Conservation (phyloP, 2,113 vertebrate species). For the Lepisosteus oculatus region DNA sequence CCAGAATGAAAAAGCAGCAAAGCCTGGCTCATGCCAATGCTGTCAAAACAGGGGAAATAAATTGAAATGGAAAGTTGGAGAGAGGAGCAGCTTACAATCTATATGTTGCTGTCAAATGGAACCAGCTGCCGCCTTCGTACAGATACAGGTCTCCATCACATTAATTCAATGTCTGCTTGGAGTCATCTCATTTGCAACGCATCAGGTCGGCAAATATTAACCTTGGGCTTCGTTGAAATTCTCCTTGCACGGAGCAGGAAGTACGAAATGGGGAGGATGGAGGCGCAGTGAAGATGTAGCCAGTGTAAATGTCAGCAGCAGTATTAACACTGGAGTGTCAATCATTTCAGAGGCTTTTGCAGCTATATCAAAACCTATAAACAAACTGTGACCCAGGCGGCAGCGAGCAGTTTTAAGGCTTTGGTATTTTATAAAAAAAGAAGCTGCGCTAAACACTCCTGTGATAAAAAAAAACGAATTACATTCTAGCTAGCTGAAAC, state of each 20-base stretch:
- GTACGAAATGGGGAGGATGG: conserved; percentile 22
- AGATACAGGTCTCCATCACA: conserved; percentile 41
- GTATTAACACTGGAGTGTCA: conserved; percentile 30
- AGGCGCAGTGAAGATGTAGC: conserved; percentile 22
- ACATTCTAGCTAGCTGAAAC: too few species aligned
- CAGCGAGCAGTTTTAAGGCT: neutral
- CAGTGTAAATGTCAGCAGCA: conserved; percentile 18
- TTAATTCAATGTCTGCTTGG: conserved; percentile 47
- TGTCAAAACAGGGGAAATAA: conserved; percentile 22
- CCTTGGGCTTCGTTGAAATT: conserved; percentile 53
- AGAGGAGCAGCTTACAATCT: conserved; percentile 30
- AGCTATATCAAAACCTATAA: neutral
- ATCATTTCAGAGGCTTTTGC: conserved; percentile 13
- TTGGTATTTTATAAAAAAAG: neutral
- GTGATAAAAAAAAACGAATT: too few species aligned
- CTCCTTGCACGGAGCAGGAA: conserved; percentile 48
- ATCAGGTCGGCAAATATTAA: conserved; percentile 59
- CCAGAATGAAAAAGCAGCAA: neutral
- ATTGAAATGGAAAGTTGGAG: conserved; percentile 28
- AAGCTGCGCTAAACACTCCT: too few species aligned
- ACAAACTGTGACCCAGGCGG: neutral
- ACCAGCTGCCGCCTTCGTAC: conserved; percentile 46
- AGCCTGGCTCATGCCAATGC: neutral
- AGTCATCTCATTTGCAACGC: conserved; percentile 51
- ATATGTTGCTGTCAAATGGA: conserved; percentile 41